These are phyloP conservation scores for Diacarnus erythraeanus DNA, from an alignment of 37 sponge, comb jelly and placozoan species.

Conservation along the genomic window DNA sequence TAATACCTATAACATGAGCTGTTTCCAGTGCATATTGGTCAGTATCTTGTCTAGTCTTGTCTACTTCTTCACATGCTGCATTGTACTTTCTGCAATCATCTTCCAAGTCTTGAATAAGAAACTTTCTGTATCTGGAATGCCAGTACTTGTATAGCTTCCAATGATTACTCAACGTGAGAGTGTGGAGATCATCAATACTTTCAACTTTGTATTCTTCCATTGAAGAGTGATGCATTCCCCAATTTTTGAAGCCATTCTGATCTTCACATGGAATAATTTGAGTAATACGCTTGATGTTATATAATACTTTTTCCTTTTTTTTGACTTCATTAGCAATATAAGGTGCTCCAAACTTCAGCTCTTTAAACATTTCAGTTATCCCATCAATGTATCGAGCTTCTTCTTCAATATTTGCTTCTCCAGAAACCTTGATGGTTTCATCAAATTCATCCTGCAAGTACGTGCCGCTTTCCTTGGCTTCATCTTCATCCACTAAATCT, in stretches of 20 bases:
- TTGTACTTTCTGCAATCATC: conserved; percentile 27
- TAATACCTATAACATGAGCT: conserved; percentile 85
- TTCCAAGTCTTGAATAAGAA: conserved; percentile 9
- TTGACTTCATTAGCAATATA: background rate
- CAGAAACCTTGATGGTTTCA: conserved; percentile 43
- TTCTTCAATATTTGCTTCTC: conserved; percentile 59
- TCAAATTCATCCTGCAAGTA: background rate
- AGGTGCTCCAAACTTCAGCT: background rate
- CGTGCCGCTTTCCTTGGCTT: background rate
- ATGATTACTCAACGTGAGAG: conserved; percentile 18
- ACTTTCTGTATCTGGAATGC: conserved; percentile 21
- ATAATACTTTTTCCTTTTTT: background rate
- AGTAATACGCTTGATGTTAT: background rate
- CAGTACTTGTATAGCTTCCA: conserved; percentile 75
- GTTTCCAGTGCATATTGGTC: conserved; percentile 45
- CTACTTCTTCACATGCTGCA: conserved; percentile 6
- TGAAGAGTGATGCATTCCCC: background rate
- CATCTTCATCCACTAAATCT: background rate
- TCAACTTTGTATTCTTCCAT: conserved; percentile 39
- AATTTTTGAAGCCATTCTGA: background rate
- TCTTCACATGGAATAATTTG: background rate
- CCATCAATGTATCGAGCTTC: conserved; percentile 2
- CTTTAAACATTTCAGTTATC: background rate
- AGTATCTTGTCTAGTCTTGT: background rate
- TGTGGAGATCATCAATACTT: conserved; percentile 25